Evolutionary conservation across 2,888 invertebrate species (phyloP), one percentile per base, ranked within the genome.

Genomic region (Aphodius sticticus): DNA sequence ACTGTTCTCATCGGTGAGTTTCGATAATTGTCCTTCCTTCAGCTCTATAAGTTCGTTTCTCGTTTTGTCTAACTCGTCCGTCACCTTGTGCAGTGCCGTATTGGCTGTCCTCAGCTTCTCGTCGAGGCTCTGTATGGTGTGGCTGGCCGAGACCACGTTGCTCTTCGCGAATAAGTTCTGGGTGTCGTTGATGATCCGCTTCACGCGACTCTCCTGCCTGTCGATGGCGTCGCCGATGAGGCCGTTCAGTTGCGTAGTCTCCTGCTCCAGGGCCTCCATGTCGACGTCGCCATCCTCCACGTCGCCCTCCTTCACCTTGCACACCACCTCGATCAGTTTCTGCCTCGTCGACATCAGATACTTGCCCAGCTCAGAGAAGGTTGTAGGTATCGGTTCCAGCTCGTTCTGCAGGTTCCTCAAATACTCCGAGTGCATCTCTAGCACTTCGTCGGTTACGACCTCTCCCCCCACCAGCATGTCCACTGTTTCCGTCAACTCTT

Each of bases 341-440:
- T 84, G 85, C 38, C 87, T 82, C 75, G 86, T 83, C 14, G 82
- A 82, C 69, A 89, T 82, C 16, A 88, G 79, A 71, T 86, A 87
- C 77, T 86, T 86, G 79, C 88, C 88, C 69, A 88, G 83, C 35
- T 86, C 86, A 79, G 86, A 83, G 2, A 87, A 82, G 0, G 86
- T 85, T 74, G 84, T 84, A 1, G 88, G 87, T 16, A 88, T 87
- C 53, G 87, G 84, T 76, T 88, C 87, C 38, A 88, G 84, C 5
- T 86, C 86, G 2, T 82, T 79, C 81, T 87, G 87, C 86, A 89
- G 86, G 7, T 85, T 83, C 16, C 83, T 78, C 0, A 86, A 79
- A 9, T 84, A 81, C 78, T 83, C 84, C 1, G 84, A 81, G 36
- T 84, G 83, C 3, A 85, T 69, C 72, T 82, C 80, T 7, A 74